Percentiles rank a stretch among this genome's conserved stretches.
Evolutionary conservation across 2,888 invertebrate species (phyloP).

Genomic region (Agrilus cyanescens): DNA sequence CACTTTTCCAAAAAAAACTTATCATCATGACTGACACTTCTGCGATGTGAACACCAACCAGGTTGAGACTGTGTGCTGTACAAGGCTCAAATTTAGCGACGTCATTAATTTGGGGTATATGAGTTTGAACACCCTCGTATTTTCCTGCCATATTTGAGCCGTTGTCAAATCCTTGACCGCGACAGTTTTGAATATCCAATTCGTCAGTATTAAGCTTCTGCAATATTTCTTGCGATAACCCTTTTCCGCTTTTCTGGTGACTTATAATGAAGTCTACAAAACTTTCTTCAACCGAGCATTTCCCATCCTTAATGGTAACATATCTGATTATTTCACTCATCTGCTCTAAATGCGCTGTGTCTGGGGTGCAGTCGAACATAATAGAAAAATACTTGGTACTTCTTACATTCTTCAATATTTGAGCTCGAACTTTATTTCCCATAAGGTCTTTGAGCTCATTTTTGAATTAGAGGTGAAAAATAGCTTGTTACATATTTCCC

Average conservation of each 20-base stretch:
- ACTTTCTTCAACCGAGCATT: conserved; percentile 14
- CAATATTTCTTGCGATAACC: conserved; percentile 14
- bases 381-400: conserved; percentile 7
- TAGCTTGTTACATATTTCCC: background rate
- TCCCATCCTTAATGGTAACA: conserved; percentile 11
- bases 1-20: too few relatives aligned
- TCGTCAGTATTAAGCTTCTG: conserved; percentile 12
- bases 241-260: conserved; percentile 17
- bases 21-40: conserved; percentile 11
- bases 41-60: conserved; percentile 17
- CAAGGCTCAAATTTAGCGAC: conserved; percentile 12
- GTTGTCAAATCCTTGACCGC: conserved; percentile 20
- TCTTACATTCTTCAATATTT: conserved; percentile 4
- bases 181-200: conserved; percentile 16
- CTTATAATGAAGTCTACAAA: conserved; percentile 17
- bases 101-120: conserved; percentile 16
- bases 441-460: background rate
- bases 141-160: conserved; percentile 15
- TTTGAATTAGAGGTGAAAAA: conserved; percentile 1
- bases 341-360: conserved; percentile 13
- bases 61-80: conserved; percentile 10
- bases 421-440: conserved; percentile 8
- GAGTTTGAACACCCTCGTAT: conserved; percentile 7
- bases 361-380: conserved; percentile 7
- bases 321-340: conserved; percentile 13